These are phyloP conservation scores for Xylocampa areola DNA, from an alignment of 2,888 invertebrate species.

Conservation along the genomic window DNA sequence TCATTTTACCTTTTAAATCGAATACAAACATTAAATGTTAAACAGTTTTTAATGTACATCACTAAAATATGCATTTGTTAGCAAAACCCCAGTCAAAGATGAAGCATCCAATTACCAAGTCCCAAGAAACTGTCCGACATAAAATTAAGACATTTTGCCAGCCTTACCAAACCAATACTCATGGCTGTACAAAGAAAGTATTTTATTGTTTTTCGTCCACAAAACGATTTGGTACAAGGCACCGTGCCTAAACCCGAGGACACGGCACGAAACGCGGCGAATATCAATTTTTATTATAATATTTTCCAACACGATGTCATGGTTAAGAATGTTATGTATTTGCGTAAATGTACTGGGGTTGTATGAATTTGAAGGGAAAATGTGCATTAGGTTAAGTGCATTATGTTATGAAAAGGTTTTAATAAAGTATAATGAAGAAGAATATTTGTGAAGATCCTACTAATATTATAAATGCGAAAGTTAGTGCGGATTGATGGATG, in stretches of 20 bases:
- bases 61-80: not conserved
- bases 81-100: not conserved
- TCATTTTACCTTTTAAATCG: no score
- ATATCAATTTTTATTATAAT: conserved; percentile 54
- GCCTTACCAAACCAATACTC: conserved; percentile 1
- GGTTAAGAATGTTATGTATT: conserved; percentile 32
- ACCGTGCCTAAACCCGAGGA: conserved; percentile 26
- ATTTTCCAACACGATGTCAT: conserved; percentile 32
- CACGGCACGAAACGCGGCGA: conserved; percentile 32
- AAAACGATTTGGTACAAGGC: conserved; percentile 55
- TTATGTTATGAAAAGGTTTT: not conserved
- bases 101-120: conserved; percentile 6
- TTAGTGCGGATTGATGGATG: no score
- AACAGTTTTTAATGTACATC: no score
- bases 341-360: conserved; percentile 6
- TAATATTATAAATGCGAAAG: no score
- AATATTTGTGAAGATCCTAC: no score
- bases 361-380: not conserved
- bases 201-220: conserved; percentile 48
- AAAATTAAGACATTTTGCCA: conserved; percentile 38
- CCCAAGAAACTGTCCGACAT: conserved; percentile 8
- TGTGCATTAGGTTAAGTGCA: not conserved
- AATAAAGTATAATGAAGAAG: no score
- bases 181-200: conserved; percentile 31
- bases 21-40: no score